phyloP scores from a whole-genome alignment of 2,113 vertebrate genomes.

The Charina bottae region DNA sequence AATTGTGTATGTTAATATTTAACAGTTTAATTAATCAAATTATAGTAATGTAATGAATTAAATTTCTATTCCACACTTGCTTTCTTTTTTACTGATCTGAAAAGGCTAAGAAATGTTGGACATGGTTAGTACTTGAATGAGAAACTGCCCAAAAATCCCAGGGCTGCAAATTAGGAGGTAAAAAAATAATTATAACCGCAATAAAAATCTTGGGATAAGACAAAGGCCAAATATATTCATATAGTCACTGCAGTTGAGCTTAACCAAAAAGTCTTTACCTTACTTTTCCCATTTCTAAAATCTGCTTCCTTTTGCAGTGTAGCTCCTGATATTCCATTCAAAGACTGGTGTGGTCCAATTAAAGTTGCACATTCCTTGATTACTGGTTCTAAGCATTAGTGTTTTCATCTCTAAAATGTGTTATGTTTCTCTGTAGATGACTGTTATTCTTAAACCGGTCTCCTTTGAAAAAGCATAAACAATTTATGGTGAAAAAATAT shows the following conservation, averaged over 20 bases:
- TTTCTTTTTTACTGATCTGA: neutral
- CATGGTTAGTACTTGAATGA: neutral
- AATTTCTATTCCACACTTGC: neutral
- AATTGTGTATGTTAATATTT: neutral
- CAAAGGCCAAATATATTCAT: neutral
- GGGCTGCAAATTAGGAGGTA: neutral
- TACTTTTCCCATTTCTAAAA: neutral
- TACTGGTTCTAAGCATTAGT: neutral
- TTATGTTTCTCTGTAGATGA: neutral
- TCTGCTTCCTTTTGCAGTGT: neutral
- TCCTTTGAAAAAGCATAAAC: neutral
- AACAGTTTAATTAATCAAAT: neutral
- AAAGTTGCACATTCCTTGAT: neutral
- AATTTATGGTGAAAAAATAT: neutral
- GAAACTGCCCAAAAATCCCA: neutral
- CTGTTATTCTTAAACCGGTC: neutral
- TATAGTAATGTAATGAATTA: neutral
- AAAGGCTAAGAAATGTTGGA: neutral
- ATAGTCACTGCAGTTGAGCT: neutral
- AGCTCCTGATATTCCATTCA: neutral
- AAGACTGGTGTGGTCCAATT: neutral
- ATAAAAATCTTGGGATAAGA: neutral
- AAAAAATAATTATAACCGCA: neutral
- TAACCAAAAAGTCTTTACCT: neutral
- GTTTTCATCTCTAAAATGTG: neutral